phyloP scores from a whole-genome alignment of 2,113 vertebrate species.

The Archocentrus centrarchus region DNA sequence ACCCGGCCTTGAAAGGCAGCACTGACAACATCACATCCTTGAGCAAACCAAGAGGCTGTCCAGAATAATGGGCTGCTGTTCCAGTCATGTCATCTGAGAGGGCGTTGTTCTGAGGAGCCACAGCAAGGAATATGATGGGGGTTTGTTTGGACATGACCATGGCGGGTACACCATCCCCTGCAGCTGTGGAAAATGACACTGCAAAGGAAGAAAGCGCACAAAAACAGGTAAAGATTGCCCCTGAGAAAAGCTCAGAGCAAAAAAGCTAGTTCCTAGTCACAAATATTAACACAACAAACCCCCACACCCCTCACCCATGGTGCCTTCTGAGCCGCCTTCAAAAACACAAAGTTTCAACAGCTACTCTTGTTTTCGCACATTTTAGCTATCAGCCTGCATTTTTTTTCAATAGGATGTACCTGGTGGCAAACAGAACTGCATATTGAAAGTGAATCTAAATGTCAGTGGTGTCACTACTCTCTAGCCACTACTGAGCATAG shows the following conservation, averaged over 20 bases:
- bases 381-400: background rate
- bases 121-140: conserved; percentile 48
- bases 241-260: conserved; percentile 6
- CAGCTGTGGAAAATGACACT: conserved; percentile 70
- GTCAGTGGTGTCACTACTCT: too few species aligned
- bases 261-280: conserved; percentile 28
- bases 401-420: background rate
- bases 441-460: background rate
- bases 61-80: conserved; percentile 70
- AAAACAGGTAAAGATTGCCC: conserved; percentile 43
- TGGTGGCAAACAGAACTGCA: background rate
- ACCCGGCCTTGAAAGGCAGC: conserved; percentile 72
- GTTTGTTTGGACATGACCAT: conserved; percentile 77
- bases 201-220: conserved; percentile 35
- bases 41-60: conserved; percentile 64
- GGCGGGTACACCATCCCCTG: conserved; percentile 48
- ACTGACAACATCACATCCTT: conserved; percentile 73
- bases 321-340: background rate
- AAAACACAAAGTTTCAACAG: background rate
- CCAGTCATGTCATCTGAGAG: conserved; percentile 72
- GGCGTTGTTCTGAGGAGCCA: conserved; percentile 36
- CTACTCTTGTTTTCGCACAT: background rate
- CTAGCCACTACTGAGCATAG: too few species aligned
- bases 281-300: conserved; percentile 34
- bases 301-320: background rate